Evolutionary conservation across 2,888 invertebrate genomes (phyloP), one percentile per base, ranked within the genome.

Genomic region (Stenolophus ochropezus): DNA sequence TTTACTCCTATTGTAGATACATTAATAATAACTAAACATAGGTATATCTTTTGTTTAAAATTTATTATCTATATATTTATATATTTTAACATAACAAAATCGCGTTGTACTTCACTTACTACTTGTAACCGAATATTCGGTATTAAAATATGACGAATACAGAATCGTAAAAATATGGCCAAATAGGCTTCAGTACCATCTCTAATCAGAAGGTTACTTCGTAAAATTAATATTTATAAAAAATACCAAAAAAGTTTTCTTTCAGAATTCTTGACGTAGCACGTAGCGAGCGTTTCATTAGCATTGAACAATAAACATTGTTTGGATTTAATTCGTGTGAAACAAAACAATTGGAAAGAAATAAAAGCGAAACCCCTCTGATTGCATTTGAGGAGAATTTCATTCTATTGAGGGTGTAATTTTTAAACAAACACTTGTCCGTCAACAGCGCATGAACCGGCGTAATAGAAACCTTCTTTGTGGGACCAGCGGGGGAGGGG

Each of bases 351-450:
- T 20, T 56, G 6, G 21, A 56, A 56, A 20, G 56, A 21, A 21
- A 21, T 20, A 61, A 25, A 61, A 25, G n/a, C 4, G n/a, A 25
- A 61, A 61, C 21, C n/a, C 4, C n/a, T 61, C n/a, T 23, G n/a
- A 61, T 25, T 61, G 11, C 61, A 14, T 61, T 11, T 23, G 56
- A 11, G 18, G 20, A 21, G 20, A 58, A 14, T 61, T 61, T 4
- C 23, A 61, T 61, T 21, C 25, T 25, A 61, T 61, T 61, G 23
- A 61, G 8, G 23, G n/a, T 25, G 61, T 61, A 27, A 61, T 61
- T 61, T 61, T 61, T 61, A 61, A 61, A 25, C 61, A 61, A 61
- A 61, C 25, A 61, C 25, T 61, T 61, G 25, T 61, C 25, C 23
- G 25, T 61, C 61, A 23, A 61, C 21, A 25, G 23, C 23, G n/a